Conservation (phyloP, 2,113 vertebrate species). For the Rhynchomys soricoides region DNA sequence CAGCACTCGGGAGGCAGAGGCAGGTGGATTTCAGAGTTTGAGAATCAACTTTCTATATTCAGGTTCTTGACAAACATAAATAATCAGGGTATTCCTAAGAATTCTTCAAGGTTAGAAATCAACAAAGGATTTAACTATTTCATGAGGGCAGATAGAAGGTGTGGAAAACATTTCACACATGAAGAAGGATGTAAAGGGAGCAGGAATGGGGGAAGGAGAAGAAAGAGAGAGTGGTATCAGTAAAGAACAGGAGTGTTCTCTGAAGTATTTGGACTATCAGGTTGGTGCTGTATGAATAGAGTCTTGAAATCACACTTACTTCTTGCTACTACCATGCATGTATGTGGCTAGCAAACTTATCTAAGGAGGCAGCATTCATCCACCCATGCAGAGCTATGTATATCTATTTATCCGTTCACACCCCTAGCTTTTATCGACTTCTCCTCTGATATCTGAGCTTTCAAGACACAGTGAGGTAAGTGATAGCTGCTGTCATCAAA, state of each 20-base stretch:
- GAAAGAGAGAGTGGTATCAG: background rate
- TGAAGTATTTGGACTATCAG: no score
- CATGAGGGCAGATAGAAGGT: conserved; percentile 44
- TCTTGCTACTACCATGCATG: background rate
- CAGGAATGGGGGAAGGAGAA: background rate
- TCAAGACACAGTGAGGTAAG: background rate
- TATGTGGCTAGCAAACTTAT: background rate
- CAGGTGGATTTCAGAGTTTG: no score
- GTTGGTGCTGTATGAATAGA: background rate
- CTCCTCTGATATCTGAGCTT: background rate
- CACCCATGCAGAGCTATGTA: background rate
- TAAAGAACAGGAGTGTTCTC: background rate
- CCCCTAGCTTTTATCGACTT: background rate
- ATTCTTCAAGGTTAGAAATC: background rate
- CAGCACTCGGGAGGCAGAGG: no score
- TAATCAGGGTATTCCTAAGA: background rate
- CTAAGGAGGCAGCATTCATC: background rate
- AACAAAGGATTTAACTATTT: conserved; percentile 52
- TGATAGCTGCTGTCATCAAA: background rate
- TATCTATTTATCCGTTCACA: background rate
- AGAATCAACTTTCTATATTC: conserved; percentile 24
- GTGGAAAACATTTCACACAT: background rate
- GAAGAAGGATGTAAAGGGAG: background rate
- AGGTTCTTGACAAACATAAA: background rate
- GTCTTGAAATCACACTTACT: background rate